Evolutionary conservation across 2,888 invertebrate genomes (phyloP), one percentile per base, ranked within the genome.

Genomic region (Leptinotarsa juncta): DNA sequence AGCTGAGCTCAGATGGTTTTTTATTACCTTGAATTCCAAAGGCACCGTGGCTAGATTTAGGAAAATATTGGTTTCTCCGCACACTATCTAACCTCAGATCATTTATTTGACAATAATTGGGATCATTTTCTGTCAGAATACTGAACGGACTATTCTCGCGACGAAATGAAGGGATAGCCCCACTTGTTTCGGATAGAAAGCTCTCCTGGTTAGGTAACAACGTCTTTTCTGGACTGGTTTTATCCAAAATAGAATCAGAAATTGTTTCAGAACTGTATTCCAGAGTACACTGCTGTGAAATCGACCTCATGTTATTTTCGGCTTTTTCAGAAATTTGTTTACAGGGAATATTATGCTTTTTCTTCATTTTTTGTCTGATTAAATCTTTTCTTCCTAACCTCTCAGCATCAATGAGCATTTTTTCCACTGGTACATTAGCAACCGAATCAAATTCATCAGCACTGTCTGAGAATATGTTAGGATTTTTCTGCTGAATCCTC

Each of bases 251-350:
- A 16, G 85, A 85, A 75, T 84, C 85, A 0, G 91, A 91, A 16
- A 87, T 82, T 48, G 87, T 86, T 71, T 89, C 90, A 0, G 93
- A 93, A 55, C 77, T 77, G 82, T 93, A 93, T 82, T 93, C 93
- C 66, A 93, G 87, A 74, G 93, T 93, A 81, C 93, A 93, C 79
- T 93, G 93, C 80, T 93, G 93, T 0, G 93, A 93, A 48, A 93
- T 92, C 0, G 92, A 93, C 32, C 92, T 88, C 90, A 93, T 90
- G 78, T 88, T 86, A 73, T 84, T 84, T 65, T 86, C 83, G 32
- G 73, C 60, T 65, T 18, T 53, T 84, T 80, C 69, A n/a, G 77
- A 75, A 15, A 16, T 69, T 42, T 72, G 73, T 18, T 51, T 73
- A 70, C 42, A 73, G 16, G 65, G 65, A 55, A 60, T 75, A 65